A percentile compares a stretch with the other conserved stretches of the same genome.
Evolutionary conservation across 1,140 invertebrate genomes (phyloP).

Genomic region (Drosophila neocordata): DNA sequence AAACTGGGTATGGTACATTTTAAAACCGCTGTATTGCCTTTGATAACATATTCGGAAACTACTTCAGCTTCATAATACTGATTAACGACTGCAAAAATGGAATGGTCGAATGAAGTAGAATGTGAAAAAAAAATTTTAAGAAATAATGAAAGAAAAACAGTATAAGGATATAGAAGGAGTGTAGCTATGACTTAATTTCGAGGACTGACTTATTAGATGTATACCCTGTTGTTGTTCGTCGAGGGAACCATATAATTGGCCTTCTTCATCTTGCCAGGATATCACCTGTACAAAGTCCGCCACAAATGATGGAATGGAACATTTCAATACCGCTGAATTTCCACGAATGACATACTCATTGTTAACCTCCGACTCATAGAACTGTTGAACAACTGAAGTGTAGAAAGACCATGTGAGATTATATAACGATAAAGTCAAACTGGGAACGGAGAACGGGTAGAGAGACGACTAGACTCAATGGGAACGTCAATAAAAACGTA

Average conservation of each 20-base stretch:
- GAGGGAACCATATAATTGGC: conserved; percentile 81
- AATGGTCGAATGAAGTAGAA: conserved; percentile 26
- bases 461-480: background rate
- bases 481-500: conserved; percentile 4
- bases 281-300: conserved; percentile 87
- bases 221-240: conserved; percentile 73
- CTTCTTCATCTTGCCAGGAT: conserved; percentile 86
- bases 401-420: conserved; percentile 34
- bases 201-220: conserved; percentile 9
- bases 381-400: conserved; percentile 88
- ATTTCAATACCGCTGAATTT: conserved; percentile 87
- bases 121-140: conserved; percentile 14
- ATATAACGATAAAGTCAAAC: conserved; percentile 30
- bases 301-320: conserved; percentile 88
- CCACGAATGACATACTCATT: conserved; percentile 88
- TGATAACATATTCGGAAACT: conserved; percentile 96
- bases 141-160: background rate
- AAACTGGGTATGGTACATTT: conserved; percentile 97
- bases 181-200: conserved; percentile 7
- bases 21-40: conserved; percentile 94
- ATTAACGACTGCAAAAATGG: conserved; percentile 87
- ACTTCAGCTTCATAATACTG: conserved; percentile 96
- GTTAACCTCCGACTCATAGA: conserved; percentile 92
- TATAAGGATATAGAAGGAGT: background rate
- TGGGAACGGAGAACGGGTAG: too few relatives aligned